Evolutionary conservation across 2,797 vertebrate genomes (phyloP).

Genomic region (Benthosema pterotum): DNA sequence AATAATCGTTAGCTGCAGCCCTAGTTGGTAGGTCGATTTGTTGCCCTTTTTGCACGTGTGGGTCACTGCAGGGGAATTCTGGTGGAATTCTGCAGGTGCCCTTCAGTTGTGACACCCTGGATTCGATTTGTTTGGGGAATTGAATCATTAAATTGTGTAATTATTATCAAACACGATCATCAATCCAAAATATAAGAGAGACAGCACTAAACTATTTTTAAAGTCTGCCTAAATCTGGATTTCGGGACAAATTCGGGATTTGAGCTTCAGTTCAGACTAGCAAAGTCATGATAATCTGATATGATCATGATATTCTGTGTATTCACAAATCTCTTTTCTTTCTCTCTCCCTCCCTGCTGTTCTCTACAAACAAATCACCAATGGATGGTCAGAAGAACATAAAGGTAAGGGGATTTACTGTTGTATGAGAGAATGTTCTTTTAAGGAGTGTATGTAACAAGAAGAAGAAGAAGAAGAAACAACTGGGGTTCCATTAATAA

Average conservation of each 20-base stretch:
- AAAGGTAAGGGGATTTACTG: slow-evolving; percentile 7
- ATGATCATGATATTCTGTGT: not conserved
- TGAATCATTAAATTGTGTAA: too few relatives aligned
- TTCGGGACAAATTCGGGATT: not conserved
- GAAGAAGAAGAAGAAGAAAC: not conserved
- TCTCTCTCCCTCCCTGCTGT: not conserved
- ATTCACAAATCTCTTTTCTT: not conserved
- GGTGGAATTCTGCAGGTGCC: slow-evolving; percentile 42
- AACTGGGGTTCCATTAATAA: not conserved
- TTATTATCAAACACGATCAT: too few relatives aligned
- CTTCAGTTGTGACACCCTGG: too few relatives aligned
- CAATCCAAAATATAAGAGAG: too few relatives aligned
- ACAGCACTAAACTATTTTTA: too few relatives aligned
- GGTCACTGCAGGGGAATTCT: slow-evolving; percentile 38
- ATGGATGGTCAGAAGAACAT: not conserved
- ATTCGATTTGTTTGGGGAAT: too few relatives aligned
- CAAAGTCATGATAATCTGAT: not conserved
- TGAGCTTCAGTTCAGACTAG: not conserved
- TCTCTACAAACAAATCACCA: slow-evolving; percentile 3
- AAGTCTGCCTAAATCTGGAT: not conserved
- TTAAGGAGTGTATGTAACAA: not conserved
- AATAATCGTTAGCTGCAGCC: too few relatives aligned
- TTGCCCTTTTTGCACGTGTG: slow-evolving; percentile 36
- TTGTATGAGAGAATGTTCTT: not conserved
- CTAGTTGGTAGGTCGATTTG: too few relatives aligned